phyloP scores from a whole-genome alignment of 2,113 vertebrate species.

The Chamaea fasciata region DNA sequence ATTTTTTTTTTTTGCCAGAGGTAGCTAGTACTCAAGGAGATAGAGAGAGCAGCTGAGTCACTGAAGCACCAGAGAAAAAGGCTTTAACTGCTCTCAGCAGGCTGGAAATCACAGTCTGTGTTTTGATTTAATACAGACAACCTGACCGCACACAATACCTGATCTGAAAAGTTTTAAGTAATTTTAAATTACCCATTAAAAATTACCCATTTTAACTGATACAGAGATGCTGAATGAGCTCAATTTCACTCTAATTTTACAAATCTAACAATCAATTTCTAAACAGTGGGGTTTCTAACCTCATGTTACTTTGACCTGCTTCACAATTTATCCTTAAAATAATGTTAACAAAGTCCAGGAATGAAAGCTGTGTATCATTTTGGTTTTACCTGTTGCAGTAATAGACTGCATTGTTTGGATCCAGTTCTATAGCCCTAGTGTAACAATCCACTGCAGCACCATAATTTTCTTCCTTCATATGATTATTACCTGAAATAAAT shows the following conservation, averaged over 20 bases:
- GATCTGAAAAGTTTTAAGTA: neutral
- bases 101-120: neutral
- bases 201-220: neutral
- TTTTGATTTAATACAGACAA: neutral
- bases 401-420: slow-evolving; percentile 94
- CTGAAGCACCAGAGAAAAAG: neutral
- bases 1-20: neutral
- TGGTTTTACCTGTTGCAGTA: slow-evolving; percentile 91
- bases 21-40: neutral
- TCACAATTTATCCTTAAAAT: neutral
- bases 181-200: neutral
- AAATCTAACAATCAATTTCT: neutral
- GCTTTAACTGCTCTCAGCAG: neutral
- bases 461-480: slow-evolving; percentile 98
- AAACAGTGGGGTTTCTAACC: neutral
- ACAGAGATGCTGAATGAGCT: neutral
- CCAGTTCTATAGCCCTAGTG: slow-evolving; percentile 89
- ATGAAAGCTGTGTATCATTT: neutral
- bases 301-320: neutral
- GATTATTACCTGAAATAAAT: slow-evolving; percentile 87
- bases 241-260: neutral
- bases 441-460: slow-evolving; percentile 91
- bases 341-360: neutral
- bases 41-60: neutral
- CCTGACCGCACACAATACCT: neutral